Base-by-base conservation (phyloP, 2,113 vertebrate species). In the Aphyosemion australe region DNA sequence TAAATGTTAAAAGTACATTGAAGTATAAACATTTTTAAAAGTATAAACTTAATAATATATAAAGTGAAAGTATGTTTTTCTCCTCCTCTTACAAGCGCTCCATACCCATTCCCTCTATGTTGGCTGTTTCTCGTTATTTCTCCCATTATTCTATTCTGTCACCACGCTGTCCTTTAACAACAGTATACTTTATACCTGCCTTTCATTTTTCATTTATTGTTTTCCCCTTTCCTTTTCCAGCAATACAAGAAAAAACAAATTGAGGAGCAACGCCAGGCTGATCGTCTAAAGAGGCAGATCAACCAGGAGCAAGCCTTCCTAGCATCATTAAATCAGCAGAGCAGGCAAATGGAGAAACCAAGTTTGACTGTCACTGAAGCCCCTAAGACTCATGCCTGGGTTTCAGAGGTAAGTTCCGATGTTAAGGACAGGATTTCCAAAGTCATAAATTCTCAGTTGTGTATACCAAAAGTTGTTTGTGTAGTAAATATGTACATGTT, bases 241-340 rank as follows among this genome's bases (percentile, higher is more conserved):
- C 96, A 98, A 74, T 99, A 99, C 74, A 99, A 99, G 68, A 95
- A 96, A 57, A 99, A 99, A 86, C 97, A 99, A 82, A 41, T 97
- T 51, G 96, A 98, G 91, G 97, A 99, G 84, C 97, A 99, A 89
- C 91, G 95, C 73, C 97, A 99, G 85, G 96, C 96, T 0, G 97
- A 99, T 85, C 90, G 96, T 32, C 91, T 99, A 14, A 96, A 98
- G 89, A 90, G 95, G 82, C 95, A 97, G 76, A 92, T 98, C 16
- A 95, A 97, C 72, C 95, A 97, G 84, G 97, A 98, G 76, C 69
- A 96, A 46, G 95, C 95, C 84, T 97, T 95, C 79, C 90, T 98
- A 81, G 95, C 96, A 39, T 97, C 96, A 52, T 92, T 98, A 15
- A 95, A 96, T 72, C 95, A 95, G 85, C 95, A 97, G 52, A 92